Base-by-base conservation (phyloP, 2,797 vertebrate species). In the Pseudocheirus occidentalis region DNA sequence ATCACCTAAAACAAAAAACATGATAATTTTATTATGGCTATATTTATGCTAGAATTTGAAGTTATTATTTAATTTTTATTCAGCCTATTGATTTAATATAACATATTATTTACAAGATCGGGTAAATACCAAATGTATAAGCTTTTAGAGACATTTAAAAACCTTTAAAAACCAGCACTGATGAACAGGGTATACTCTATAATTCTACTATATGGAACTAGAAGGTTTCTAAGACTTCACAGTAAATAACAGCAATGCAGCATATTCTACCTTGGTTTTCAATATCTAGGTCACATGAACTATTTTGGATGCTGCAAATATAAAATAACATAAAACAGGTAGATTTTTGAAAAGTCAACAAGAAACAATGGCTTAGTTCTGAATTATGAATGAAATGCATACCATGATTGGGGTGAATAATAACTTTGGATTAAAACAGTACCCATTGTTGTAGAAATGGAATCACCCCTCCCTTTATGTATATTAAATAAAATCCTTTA, bases 201-300 rank as follows among this genome's bases (percentile, higher is more conserved):
- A 97, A 98, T 98, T 98, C 94, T 97, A 96, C 97, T 97, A 97
- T 46, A 87, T 97, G 92, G 93, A 97, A 98, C 96, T 94, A 97
- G 81, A 94, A 94, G 94, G 97, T 97, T 98, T 97, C 95, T 96
- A 97, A 92, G 95, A 87, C 96, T 97, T 96, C 94, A 97, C 91
- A 98, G 97, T 57, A 98, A 97, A 97, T 95, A 97, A 95, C 96
- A 98, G 98, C 97, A 98, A 98, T 97, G 96, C 97, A 98, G 98
- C 95, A 96, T 5, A 97, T 93, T 97, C 97, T 53, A 96, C 92
- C 27, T 97, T 54, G 81, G 96, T 97, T 98, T 98, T 98, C 96
- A 98, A 96, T 98, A 98, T 97, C 97, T 98, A 96, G 98, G 98
- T 98, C 98, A 98, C 94, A 95, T 95, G 98, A 96, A 94, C 95